Percentiles rank a stretch among this genome's conserved stretches.
These are phyloP conservation scores for Mugil cephalus DNA, from an alignment of 2,113 vertebrate genomes.

Conservation along the genomic window DNA sequence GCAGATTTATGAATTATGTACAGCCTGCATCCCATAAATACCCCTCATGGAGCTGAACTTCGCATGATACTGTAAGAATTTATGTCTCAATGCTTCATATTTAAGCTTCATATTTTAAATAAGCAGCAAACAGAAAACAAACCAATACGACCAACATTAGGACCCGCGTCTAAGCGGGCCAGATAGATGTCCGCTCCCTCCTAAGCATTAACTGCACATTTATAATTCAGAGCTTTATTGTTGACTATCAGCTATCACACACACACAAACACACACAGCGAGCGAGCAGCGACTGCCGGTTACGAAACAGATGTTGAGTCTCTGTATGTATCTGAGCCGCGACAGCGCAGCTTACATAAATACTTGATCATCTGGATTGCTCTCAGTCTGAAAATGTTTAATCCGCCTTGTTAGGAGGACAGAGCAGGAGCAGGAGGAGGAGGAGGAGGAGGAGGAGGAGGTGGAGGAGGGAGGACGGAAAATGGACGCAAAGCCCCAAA, in stretches of 20 bases:
- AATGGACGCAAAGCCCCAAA: background rate
- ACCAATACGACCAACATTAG: background rate
- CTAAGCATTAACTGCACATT: constrained; percentile 39
- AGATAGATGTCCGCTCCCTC: constrained; percentile 13
- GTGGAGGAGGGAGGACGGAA: background rate
- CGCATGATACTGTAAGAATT: background rate
- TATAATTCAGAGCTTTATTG: constrained; percentile 52
- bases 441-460: background rate
- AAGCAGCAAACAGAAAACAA: background rate
- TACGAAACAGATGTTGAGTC: constrained; percentile 59
- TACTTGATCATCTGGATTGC: constrained; percentile 61
- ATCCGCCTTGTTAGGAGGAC: constrained; percentile 45
- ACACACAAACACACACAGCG: constrained; percentile 5
- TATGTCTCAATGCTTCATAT: background rate
- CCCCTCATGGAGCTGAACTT: background rate
- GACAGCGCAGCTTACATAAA: constrained; percentile 63
- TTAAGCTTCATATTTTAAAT: background rate
- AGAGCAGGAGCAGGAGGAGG: constrained; percentile 1
- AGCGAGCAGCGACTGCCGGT: constrained; percentile 5
- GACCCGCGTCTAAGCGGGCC: constrained; percentile 1
- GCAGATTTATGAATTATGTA: constrained; percentile 32
- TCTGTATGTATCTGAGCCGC: constrained; percentile 26
- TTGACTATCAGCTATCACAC: constrained; percentile 43
- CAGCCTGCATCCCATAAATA: constrained; percentile 19
- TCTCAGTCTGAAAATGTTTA: constrained; percentile 53